Conservation (phyloP, 2,113 vertebrate genomes). For the Neotragus moschatus region DNA sequence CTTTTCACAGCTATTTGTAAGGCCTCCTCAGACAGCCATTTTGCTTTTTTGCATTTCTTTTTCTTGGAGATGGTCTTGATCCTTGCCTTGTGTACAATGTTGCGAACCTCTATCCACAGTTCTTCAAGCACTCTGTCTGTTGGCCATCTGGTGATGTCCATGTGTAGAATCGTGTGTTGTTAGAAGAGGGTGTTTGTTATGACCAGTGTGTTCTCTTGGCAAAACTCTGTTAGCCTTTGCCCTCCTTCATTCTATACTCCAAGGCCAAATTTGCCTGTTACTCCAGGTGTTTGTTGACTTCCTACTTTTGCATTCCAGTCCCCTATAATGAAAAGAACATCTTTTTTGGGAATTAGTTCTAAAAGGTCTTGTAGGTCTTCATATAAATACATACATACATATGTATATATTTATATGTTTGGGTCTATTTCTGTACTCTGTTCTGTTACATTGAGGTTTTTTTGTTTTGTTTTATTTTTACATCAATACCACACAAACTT, state of each 20-base stretch:
- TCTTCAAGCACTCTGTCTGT: not conserved
- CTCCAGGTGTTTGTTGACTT: not conserved
- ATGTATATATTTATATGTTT: not conserved
- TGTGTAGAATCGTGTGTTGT: not conserved
- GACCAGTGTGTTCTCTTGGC: not conserved
- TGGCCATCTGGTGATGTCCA: not conserved
- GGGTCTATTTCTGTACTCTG: not conserved
- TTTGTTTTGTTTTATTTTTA: not conserved
- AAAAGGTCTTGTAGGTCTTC: not conserved
- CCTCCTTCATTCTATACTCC: not conserved
- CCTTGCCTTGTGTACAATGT: not conserved
- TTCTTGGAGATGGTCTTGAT: not conserved
- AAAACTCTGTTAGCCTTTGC: not conserved
- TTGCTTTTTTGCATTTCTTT: not conserved
- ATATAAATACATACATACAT: not conserved
- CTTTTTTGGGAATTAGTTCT: not conserved
- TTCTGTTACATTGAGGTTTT: not conserved
- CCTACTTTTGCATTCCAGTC: not conserved
- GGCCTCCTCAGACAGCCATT: not conserved
- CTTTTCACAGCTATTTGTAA: not conserved
- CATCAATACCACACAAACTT: not conserved
- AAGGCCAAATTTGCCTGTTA: not conserved
- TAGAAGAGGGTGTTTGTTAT: not conserved
- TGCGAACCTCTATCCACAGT: not conserved
- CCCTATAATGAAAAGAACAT: not conserved